Evolutionary conservation across 2,888 invertebrate species (phyloP), one percentile per base, ranked within the genome.

Genomic region (Beris morrisii): DNA sequence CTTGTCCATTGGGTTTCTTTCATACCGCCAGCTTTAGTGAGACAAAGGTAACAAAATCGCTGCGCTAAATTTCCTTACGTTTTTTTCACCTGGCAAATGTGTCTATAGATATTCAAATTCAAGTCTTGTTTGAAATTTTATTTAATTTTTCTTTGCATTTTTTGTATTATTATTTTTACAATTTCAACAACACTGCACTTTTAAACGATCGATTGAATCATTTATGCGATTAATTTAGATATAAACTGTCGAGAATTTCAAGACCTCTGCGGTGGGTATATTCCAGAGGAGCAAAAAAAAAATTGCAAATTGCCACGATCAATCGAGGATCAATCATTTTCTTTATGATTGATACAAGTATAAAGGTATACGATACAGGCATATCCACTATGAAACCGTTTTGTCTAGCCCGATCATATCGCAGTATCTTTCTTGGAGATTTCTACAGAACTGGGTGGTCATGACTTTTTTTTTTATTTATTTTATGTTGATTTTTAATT

Each of bases 361-460:
- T n/a, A 44, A 58, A n/a, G 15, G 31, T n/a, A 9, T 43, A 6
- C n/a, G 11, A 58, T 58, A 22, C 30, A n/a, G n/a, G 3, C 22
- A n/a, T 30, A 9, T 9, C 9, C 43, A 22, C 50, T 52, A 61
- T 43, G 61, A 50, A 52, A 50, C 9, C 6, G 32, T 48, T 59
- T 32, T 50, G 50, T 50, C 50, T 52, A 38, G 61, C 28, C 61
- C 38, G 61, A 61, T 61, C 30, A 50, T 61, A 61, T 59, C 59
- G 4, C 4, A 9, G 9, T 57, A 56, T 46, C 57, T 22, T 61
- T 61, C 61, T 61, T 52, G 52, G 61, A 61, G 43, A 52, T 52
- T 22, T 38, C 50, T 56, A 22, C 9, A 15, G 13, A 13, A 52
- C 46, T 52, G 61, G 61, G 61, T 61, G 61, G 61, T 38, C 61